These are phyloP conservation scores for Lycocerus yunnanus DNA, from an alignment of 2,888 invertebrate species.

Conservation along the genomic window DNA sequence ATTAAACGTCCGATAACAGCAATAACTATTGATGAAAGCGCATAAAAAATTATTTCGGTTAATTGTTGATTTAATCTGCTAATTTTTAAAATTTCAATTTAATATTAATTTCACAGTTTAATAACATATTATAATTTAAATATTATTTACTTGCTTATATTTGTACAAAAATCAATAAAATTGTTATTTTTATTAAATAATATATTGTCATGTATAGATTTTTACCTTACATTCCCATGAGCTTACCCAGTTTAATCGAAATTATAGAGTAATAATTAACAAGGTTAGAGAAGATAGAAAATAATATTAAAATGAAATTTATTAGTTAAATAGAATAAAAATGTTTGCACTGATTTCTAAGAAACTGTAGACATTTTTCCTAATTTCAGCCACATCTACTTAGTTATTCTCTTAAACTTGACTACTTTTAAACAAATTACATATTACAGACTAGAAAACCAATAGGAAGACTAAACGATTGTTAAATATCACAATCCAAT, in stretches of 20 bases:
- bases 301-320: too few species aligned
- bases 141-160: not conserved
- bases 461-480: not conserved
- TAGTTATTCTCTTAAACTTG: not conserved
- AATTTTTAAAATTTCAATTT: too few species aligned
- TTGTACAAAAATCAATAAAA: not conserved
- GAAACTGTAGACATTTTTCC: not conserved
- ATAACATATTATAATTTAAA: too few species aligned
- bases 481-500: not conserved
- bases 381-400: not conserved
- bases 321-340: too few species aligned
- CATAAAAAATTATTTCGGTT: too few species aligned
- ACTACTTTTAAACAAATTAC: not conserved
- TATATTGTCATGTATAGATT: not conserved
- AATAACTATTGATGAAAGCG: too few species aligned
- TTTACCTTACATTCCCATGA: not conserved
- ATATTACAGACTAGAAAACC: not conserved
- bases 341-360: not conserved
- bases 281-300: too few species aligned
- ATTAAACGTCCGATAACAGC: too few species aligned
- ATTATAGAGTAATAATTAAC: too few species aligned
- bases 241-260: too few species aligned
- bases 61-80: too few species aligned
- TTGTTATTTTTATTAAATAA: not conserved
- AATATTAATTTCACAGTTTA: too few species aligned